phyloP scores from a whole-genome alignment of 1,140 invertebrate species.

The Drosophila persimilis region DNA sequence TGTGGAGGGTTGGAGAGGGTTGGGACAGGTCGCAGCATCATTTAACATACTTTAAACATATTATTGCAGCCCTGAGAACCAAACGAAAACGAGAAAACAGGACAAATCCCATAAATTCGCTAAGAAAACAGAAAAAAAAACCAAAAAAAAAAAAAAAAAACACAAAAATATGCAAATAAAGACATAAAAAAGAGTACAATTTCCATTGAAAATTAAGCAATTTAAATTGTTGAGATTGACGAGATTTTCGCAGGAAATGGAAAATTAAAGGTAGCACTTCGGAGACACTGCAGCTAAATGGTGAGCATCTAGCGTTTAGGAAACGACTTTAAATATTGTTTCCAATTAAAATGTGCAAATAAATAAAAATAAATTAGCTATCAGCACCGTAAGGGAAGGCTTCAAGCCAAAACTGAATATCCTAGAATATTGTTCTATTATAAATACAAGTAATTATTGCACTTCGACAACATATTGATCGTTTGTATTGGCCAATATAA shows the following conservation, averaged over 20 bases:
- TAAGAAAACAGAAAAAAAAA: conserved; percentile 44
- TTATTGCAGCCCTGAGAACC: conserved; percentile 50
- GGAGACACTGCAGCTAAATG: conserved; percentile 9
- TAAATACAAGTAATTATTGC: too few relatives aligned
- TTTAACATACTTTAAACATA: conserved; percentile 78
- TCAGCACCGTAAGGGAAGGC: too few relatives aligned
- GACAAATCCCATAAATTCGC: conserved; percentile 66
- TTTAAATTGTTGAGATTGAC: conserved; percentile 18
- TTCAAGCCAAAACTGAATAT: too few relatives aligned
- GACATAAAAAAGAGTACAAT: conserved; percentile 16
- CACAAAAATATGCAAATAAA: conserved; percentile 2
- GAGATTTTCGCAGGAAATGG: conserved; percentile 14
- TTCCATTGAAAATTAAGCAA: conserved; percentile 50
- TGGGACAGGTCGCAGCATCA: conserved; percentile 42
- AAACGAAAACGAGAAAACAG: conserved; percentile 21
- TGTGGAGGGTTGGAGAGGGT: conserved; percentile 4
- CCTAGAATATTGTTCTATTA: too few relatives aligned
- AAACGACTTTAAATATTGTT: too few relatives aligned
- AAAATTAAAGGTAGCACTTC: conserved; percentile 16
- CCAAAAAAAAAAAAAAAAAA: conserved; percentile 49
- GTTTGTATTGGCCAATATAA: too few relatives aligned
- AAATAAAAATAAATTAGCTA: too few relatives aligned
- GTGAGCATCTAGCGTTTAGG: not conserved
- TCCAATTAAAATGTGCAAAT: too few relatives aligned
- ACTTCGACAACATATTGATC: too few relatives aligned